Percentiles rank a stretch among this genome's conserved stretches.
Evolutionary conservation across 2,888 invertebrate species (phyloP).

Genomic region (Tetrapedia diversipes): DNA sequence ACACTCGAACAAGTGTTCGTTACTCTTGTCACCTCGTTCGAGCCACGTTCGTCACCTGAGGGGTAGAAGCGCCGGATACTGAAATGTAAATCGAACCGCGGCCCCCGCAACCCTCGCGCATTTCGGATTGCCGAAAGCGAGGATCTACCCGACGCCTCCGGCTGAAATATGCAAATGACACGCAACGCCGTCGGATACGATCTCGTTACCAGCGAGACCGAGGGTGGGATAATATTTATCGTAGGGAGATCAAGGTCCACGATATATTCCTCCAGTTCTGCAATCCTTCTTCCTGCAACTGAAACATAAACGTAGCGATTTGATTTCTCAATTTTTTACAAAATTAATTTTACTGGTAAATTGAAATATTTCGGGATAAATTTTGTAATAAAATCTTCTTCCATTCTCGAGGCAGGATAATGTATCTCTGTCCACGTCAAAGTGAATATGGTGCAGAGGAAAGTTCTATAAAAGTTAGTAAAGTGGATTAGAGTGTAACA

Average conservation of each 20-base stretch:
- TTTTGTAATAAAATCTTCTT: background rate
- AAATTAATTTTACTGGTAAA: too few species aligned
- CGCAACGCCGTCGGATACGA: slow-evolving; percentile 75
- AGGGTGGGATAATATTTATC: slow-evolving; percentile 62
- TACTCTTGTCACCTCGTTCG: slow-evolving; percentile 14
- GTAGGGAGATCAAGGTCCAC: slow-evolving; percentile 43
- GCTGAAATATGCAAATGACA: slow-evolving; percentile 80
- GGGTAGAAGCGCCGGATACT: slow-evolving; percentile 41
- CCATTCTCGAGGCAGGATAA: background rate
- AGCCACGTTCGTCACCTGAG: slow-evolving; percentile 48
- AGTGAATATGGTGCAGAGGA: slow-evolving; percentile 31
- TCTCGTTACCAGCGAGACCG: slow-evolving; percentile 73
- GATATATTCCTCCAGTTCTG: slow-evolving; percentile 27
- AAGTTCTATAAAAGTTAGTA: slow-evolving; percentile 27
- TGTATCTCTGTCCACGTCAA: slow-evolving; percentile 16
- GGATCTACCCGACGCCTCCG: slow-evolving; percentile 71
- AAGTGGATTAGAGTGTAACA: slow-evolving; percentile 42
- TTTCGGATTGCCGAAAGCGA: slow-evolving; percentile 71
- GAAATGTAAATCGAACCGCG: slow-evolving; percentile 75
- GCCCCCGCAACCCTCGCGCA: slow-evolving; percentile 62
- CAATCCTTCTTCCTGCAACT: background rate
- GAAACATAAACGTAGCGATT: too few species aligned
- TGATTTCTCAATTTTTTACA: too few species aligned
- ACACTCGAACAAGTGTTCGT: slow-evolving; percentile 18
- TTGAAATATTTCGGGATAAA: too few species aligned